Evolutionary conservation across 2,797 vertebrate species (phyloP).

Genomic region (Enteromius treurensis): DNA sequence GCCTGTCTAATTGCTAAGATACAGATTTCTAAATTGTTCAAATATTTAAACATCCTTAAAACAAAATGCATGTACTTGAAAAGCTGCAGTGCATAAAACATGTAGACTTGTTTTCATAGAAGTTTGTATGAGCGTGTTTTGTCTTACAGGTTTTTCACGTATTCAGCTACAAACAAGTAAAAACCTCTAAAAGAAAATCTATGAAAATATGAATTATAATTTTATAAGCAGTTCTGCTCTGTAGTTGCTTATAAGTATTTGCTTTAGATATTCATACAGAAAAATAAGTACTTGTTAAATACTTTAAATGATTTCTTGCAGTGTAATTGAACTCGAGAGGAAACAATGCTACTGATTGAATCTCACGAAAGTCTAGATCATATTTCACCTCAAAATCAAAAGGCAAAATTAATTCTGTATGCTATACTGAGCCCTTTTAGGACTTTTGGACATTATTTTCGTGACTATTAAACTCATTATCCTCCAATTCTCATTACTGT

Average conservation of each 20-base stretch:
- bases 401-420: background rate
- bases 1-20: background rate
- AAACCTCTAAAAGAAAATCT: no score
- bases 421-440: background rate
- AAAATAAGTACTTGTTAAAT: background rate
- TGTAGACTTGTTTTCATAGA: background rate
- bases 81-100: background rate
- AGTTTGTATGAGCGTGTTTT: background rate
- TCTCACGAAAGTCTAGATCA: background rate
- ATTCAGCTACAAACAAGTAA: background rate
- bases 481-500: background rate
- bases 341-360: background rate
- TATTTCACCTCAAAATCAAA: background rate
- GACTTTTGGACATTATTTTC: background rate
- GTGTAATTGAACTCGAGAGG: background rate
- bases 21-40: background rate
- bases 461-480: background rate
- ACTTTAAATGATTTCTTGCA: background rate
- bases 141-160: background rate
- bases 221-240: background rate
- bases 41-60: slow-evolving; percentile 1
- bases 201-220: background rate
- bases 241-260: background rate
- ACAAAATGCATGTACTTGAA: slow-evolving; percentile 1
- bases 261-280: background rate